These are phyloP conservation scores for Drosophila histrio DNA, from an alignment of 2,888 invertebrate genomes.

Conservation along the genomic window DNA sequence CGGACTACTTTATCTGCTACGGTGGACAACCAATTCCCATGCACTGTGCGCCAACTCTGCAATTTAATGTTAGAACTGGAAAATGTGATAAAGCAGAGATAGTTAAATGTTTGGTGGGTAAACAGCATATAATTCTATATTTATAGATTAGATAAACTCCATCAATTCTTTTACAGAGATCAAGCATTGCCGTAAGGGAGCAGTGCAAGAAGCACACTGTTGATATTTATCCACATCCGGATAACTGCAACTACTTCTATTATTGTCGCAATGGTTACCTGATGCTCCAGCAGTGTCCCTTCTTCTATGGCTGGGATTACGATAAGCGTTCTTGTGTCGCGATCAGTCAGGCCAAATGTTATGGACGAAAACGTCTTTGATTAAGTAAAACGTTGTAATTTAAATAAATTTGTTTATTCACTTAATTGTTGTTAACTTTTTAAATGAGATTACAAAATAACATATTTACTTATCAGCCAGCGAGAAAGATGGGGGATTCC, in stretches of 20 bases:
- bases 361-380: constrained; percentile 15
- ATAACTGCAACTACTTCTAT: constrained; percentile 82
- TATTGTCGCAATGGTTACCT: constrained; percentile 77
- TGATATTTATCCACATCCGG: constrained; percentile 78
- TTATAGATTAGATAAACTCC: not conserved
- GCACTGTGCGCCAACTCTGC: constrained; percentile 75
- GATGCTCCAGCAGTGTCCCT: constrained; percentile 82
- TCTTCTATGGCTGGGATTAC: constrained; percentile 81
- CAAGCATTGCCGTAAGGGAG: constrained; percentile 60
- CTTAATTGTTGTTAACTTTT: not conserved
- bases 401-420: not conserved
- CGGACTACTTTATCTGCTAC: constrained; percentile 80
- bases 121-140: not conserved
- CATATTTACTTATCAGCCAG: too few species aligned
- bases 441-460: too few species aligned
- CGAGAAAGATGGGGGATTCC: not conserved
- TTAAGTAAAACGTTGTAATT: not conserved
- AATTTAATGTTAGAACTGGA: constrained; percentile 72
- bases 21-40: constrained; percentile 67
- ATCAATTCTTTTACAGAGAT: constrained; percentile 38
- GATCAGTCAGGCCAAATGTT: constrained; percentile 66
- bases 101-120: constrained; percentile 75
- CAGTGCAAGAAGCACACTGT: constrained; percentile 67
- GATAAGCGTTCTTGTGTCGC: constrained; percentile 70
- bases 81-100: constrained; percentile 80